Evolutionary conservation across 2,113 vertebrate species (phyloP).

Genomic region (Gorsachius goisagi): DNA sequence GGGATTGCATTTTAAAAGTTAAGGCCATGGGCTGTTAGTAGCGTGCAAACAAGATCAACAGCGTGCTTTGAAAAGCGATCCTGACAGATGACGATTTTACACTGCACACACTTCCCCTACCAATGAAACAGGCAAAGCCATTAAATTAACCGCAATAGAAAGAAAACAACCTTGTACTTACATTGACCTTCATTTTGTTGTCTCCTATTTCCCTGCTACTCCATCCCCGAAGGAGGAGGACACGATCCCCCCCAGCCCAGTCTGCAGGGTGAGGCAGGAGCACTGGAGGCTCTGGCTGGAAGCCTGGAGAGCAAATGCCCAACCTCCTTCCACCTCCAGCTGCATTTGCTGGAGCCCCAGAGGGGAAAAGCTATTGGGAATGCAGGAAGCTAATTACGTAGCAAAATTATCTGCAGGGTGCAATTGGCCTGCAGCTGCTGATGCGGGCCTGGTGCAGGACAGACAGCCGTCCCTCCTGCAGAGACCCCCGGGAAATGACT

Average conservation of each 20-base stretch:
- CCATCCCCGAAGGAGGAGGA: not conserved
- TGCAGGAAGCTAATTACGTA: not conserved
- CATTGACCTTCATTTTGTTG: conserved; percentile 57
- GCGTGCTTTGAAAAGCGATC: not conserved
- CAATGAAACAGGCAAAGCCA: accelerated
- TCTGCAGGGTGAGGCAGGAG: accelerated
- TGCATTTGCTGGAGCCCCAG: not conserved
- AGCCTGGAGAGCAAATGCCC: not conserved
- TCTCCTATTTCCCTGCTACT: not conserved
- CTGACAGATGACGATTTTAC: not conserved
- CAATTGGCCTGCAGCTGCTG: not conserved
- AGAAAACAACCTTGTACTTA: not conserved
- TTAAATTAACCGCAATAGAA: not conserved
- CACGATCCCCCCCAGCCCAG: not conserved
- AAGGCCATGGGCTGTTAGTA: accelerated
- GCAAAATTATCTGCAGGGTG: not conserved
- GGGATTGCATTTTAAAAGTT: not conserved
- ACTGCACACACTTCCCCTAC: accelerated
- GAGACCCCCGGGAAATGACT: not conserved
- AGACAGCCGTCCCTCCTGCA: not conserved
- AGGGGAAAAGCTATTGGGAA: not conserved
- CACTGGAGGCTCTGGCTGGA: not conserved
- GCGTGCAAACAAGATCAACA: not conserved
- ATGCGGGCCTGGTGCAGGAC: not conserved
- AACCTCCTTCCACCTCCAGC: not conserved